A percentile compares a stretch with the other conserved stretches of the same genome.
phyloP scores from a whole-genome alignment of 2,888 invertebrate species.

The Mythimna lalbum region DNA sequence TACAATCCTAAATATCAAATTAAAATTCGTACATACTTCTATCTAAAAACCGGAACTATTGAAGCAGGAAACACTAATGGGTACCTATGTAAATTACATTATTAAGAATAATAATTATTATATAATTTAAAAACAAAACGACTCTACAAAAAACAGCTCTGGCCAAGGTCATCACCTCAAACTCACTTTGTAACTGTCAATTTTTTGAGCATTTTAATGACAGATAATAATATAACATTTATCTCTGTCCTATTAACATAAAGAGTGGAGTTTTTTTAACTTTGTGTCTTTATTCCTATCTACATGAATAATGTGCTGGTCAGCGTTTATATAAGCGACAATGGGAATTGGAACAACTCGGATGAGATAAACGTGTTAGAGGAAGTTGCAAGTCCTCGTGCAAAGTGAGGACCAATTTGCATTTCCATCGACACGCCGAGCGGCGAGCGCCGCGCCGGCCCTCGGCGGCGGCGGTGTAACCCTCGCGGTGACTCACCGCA shows the following conservation, averaged over 20 bases:
- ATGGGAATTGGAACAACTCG: slow-evolving; percentile 43
- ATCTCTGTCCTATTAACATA: slow-evolving; percentile 37
- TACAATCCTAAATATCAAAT: neutral
- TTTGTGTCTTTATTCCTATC: neutral
- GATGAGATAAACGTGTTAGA: slow-evolving; percentile 59
- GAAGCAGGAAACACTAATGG: slow-evolving; percentile 40
- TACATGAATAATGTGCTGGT: slow-evolving; percentile 12
- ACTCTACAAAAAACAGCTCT: slow-evolving; percentile 30
- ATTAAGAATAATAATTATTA: neutral
- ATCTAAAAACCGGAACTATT: slow-evolving; percentile 4
- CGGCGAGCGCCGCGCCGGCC: slow-evolving; percentile 51
- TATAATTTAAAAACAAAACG: slow-evolving; percentile 23
- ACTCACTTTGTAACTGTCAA: slow-evolving; percentile 33
- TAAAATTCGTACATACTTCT: neutral
- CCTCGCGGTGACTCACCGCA: slow-evolving; percentile 73
- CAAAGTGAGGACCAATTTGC: slow-evolving; percentile 76
- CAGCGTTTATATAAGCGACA: slow-evolving; percentile 19
- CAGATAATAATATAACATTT: slow-evolving; percentile 23
- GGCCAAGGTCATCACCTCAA: slow-evolving; percentile 47
- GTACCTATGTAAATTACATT: slow-evolving; percentile 19
- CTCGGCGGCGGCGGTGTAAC: slow-evolving; percentile 47
- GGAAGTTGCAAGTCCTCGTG: slow-evolving; percentile 82
- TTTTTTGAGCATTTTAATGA: slow-evolving; percentile 42
- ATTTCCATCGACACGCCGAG: slow-evolving; percentile 70
- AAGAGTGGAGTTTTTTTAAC: slow-evolving; percentile 8